A percentile compares a stretch with the other conserved stretches of the same genome.
Conservation (phyloP, 2,888 invertebrate species). For the Lycia hirtaria region DNA sequence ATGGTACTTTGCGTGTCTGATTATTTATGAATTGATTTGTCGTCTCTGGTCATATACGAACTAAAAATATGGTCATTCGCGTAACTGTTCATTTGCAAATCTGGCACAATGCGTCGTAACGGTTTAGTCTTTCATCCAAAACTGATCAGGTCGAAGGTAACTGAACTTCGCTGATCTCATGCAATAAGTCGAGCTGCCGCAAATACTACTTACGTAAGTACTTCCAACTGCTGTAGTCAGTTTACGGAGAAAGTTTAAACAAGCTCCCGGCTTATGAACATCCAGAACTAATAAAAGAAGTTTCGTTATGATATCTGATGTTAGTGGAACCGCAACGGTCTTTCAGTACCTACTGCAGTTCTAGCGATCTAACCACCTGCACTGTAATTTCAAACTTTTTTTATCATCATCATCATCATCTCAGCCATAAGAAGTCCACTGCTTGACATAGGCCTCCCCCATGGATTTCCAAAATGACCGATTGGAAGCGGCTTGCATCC, state of each 20-base stretch:
- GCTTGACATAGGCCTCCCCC: no score
- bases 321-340: neutral
- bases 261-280: conserved; percentile 5
- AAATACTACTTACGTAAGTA: neutral
- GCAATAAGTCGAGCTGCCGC: neutral
- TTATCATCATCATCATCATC: no score
- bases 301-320: conserved; percentile 10
- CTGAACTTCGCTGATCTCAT: neutral
- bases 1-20: no score
- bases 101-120: no score
- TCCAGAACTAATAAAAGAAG: conserved; percentile 11
- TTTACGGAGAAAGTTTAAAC: conserved; percentile 14
- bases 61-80: no score
- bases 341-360: conserved; percentile 2
- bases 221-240: neutral
- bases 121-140: no score
- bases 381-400: neutral
- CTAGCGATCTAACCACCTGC: neutral
- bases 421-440: no score
- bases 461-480: no score
- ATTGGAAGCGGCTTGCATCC: no score
- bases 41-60: no score
- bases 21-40: no score
- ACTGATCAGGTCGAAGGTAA: neutral
- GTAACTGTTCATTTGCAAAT: no score